Percentiles rank a stretch among this genome's conserved stretches.
These are phyloP conservation scores for Rousettus madagascariensis DNA, from an alignment of 2,797 vertebrate species.

Conservation along the genomic window DNA sequence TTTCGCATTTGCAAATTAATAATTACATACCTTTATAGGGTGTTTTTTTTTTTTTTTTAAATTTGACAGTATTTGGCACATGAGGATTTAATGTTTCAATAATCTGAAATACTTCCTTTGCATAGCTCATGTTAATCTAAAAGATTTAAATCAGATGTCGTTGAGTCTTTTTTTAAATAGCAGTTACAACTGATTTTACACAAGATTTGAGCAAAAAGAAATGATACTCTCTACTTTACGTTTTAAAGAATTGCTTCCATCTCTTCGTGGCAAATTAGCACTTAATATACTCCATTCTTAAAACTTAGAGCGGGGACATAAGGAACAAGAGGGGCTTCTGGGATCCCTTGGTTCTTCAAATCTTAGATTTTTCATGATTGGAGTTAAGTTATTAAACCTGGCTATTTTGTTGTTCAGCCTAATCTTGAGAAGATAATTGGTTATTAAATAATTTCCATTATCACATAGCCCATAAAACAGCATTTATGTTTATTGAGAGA, in stretches of 20 bases:
- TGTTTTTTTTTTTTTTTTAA: background rate
- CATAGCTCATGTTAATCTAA: slow-evolving; percentile 6
- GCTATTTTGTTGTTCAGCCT: background rate
- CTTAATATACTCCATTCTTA: background rate
- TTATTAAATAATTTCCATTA: background rate
- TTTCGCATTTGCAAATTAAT: slow-evolving; percentile 44
- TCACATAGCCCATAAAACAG: background rate
- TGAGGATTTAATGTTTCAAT: background rate
- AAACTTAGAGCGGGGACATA: background rate
- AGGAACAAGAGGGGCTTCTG: background rate
- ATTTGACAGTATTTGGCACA: slow-evolving; percentile 10
- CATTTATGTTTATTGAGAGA: background rate
- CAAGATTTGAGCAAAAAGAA: background rate
- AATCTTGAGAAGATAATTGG: background rate
- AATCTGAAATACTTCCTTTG: slow-evolving; percentile 22
- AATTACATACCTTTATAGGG: background rate
- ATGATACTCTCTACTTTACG: background rate
- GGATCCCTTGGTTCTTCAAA: background rate
- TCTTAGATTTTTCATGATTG: background rate
- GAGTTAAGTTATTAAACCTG: background rate
- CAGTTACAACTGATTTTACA: background rate
- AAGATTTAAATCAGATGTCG: background rate
- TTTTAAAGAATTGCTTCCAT: background rate
- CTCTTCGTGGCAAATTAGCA: background rate
- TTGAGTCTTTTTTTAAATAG: background rate